Conservation (phyloP, 2,888 invertebrate species). For the Ypsolopha scabrella region DNA sequence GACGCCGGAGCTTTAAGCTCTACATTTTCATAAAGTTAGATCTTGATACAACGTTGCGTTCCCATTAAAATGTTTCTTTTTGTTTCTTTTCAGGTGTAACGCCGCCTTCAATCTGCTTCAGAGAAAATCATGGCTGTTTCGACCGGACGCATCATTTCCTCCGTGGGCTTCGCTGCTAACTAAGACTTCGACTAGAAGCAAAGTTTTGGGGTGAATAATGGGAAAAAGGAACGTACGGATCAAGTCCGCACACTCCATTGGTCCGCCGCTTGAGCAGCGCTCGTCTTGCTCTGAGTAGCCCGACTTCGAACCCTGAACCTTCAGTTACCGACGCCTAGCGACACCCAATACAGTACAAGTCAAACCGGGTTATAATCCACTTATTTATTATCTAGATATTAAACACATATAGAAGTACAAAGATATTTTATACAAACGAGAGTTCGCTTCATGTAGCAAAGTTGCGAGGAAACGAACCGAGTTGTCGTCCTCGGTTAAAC, state of each 20-base stretch:
- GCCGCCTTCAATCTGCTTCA: conserved; percentile 12
- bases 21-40: background rate
- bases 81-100: conserved; percentile 33
- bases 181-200: conserved; percentile 38
- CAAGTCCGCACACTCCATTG: conserved; percentile 63
- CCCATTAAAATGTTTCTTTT: conserved; percentile 17
- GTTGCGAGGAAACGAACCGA: conserved; percentile 33
- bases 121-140: conserved; percentile 32
- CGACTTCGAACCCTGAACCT: conserved; percentile 30
- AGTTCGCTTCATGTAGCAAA: conserved; percentile 36
- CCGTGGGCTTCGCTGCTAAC: conserved; percentile 24
- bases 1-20: background rate
- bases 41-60: background rate
- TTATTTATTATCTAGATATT: conserved; percentile 57
- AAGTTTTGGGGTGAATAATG: conserved; percentile 61
- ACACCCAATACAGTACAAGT: conserved; percentile 68
- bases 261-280: conserved; percentile 52
- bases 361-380: conserved; percentile 58
- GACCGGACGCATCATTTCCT: conserved; percentile 18
- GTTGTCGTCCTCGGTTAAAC: conserved; percentile 48
- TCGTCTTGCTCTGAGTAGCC: conserved; percentile 46
- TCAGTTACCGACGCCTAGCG: conserved; percentile 66
- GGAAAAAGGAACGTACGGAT: conserved; percentile 66
- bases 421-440: conserved; percentile 28
- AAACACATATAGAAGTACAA: conserved; percentile 60